phyloP scores from a whole-genome alignment of 23 tunicate genomes.

The Trididemnum nubilum region DNA sequence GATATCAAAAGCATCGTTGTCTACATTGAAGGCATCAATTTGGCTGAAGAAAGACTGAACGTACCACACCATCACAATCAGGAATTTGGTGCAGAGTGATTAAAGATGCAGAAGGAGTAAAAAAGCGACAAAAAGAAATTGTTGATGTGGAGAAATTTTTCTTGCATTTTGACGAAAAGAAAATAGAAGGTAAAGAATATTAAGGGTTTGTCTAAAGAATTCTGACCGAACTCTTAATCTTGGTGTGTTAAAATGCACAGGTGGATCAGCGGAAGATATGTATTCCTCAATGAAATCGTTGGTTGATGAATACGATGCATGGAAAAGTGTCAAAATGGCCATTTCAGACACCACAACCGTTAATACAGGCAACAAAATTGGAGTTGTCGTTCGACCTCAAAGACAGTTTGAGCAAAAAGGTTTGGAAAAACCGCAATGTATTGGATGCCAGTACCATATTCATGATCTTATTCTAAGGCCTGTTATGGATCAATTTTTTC shows the following conservation, averaged over 20 bases:
- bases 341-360: neutral
- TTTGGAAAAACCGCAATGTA: neutral
- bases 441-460: neutral
- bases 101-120: neutral
- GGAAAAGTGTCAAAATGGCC: neutral
- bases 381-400: neutral
- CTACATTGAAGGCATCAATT: neutral
- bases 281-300: neutral
- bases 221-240: neutral
- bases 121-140: neutral
- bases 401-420: neutral
- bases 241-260: neutral
- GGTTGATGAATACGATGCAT: neutral
- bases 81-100: neutral
- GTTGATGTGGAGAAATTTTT: neutral
- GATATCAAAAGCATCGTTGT: neutral
- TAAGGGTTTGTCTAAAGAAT: neutral
- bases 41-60: neutral
- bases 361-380: neutral
- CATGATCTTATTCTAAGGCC: neutral
- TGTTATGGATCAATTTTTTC: neutral
- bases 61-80: neutral
- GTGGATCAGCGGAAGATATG: neutral
- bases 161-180: neutral
- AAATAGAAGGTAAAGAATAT: neutral